Evolutionary conservation across 2,113 vertebrate species (phyloP), one percentile per base, ranked within the genome.

Genomic region (Callospermophilus lateralis): DNA sequence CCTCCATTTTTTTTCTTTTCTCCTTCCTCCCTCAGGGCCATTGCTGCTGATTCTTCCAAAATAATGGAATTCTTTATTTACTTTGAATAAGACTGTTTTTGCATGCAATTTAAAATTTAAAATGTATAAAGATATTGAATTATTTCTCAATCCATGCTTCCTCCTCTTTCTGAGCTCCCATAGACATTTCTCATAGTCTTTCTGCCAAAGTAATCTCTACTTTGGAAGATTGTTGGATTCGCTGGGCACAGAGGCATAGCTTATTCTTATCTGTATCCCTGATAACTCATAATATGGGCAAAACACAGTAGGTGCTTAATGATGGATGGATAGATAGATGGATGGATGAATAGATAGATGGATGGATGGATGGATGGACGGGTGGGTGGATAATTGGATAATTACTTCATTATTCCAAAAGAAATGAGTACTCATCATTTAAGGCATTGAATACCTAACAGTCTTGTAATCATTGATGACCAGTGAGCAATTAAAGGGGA

Each of bases 401-500:
- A 65, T 80, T 90, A 53, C 81, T 90, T 83, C 45, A 37, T 90
- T 84, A 34, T 61, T 51, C 32, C 39, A 93, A 78, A 88, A 87
- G 30, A 97, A 58, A 88, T 93, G 83, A 89, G 17, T 39, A 91
- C 58, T 48, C 72, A 22, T 77, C 37, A 19, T 79, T 86, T 80
- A 28, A 53, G 53, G 9, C 32, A 77, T 77, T 85, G 58, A 67
- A 16, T 89, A 90, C 9, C 53, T 92, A 80, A 55, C 2, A 39
- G 28, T 85, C 83, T 93, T 93, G 15, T 39, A 83, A 94, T 94
- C 96, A 92, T 53, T 76, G 78, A 94, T 96, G 90, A 97, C 48
- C 84, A 89, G 4, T 89, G 48, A 73, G 37, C 68, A 98, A 96
- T 96, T 51, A 93, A 68, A 89, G 72, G 77, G 95, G 53, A 96